Conservation (phyloP, 1,140 invertebrate species). For the Zaprionus camerounensis region DNA sequence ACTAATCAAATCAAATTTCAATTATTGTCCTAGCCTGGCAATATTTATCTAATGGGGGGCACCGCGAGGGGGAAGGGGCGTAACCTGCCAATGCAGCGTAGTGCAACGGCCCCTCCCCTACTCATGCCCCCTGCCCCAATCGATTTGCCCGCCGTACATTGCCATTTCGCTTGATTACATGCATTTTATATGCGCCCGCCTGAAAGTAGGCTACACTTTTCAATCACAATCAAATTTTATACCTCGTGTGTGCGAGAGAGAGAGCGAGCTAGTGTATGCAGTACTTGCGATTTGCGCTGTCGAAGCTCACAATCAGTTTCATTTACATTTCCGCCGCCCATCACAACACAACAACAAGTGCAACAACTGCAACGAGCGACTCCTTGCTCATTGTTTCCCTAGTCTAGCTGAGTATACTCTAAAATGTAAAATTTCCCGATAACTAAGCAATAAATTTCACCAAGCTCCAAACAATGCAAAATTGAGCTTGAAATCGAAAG, state of each 20-base stretch:
- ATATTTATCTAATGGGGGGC: slow-evolving; percentile 8
- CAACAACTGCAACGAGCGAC: slow-evolving; percentile 37
- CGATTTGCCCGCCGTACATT: slow-evolving; percentile 46
- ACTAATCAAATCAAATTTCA: slow-evolving; percentile 83
- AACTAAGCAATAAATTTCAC: slow-evolving; percentile 30
- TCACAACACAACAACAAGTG: slow-evolving; percentile 23
- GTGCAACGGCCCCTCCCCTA: neutral
- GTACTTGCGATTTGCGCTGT: slow-evolving; percentile 40
- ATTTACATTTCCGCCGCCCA: slow-evolving; percentile 64
- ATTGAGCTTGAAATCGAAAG: slow-evolving; percentile 17
- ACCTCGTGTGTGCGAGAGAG: slow-evolving; percentile 16
- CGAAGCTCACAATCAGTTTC: slow-evolving; percentile 58
- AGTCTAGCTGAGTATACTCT: slow-evolving; percentile 31
- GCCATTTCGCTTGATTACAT: slow-evolving; percentile 82
- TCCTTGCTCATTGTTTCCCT: slow-evolving; percentile 39
- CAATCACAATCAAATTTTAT: slow-evolving; percentile 83
- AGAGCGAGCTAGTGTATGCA: slow-evolving; percentile 25
- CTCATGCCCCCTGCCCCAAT: slow-evolving; percentile 10
- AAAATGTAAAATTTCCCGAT: slow-evolving; percentile 42
- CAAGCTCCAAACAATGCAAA: slow-evolving; percentile 39
- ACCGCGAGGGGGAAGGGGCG: slow-evolving; percentile 13
- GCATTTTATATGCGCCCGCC: slow-evolving; percentile 78
- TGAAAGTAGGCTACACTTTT: slow-evolving; percentile 82
- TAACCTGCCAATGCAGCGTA: slow-evolving; percentile 58
- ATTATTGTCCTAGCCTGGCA: slow-evolving; percentile 61